phyloP scores from a whole-genome alignment of 1,140 invertebrate genomes.

The Drosophila teissieri region DNA sequence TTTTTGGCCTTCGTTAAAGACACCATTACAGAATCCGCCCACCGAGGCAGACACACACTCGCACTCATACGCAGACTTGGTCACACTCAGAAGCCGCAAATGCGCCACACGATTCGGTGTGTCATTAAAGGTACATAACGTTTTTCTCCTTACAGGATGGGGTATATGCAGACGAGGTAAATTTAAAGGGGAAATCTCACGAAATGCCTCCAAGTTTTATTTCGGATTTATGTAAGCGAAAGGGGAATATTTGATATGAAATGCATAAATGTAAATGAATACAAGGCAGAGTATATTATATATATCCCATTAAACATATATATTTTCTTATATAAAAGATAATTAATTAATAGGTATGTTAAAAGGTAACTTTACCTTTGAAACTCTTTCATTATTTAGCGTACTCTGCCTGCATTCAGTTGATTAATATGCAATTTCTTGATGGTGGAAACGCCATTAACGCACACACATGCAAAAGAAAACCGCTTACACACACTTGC shows the following conservation, averaged over 20 bases:
- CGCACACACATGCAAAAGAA: conserved; percentile 20
- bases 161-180: neutral
- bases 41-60: conserved; percentile 6
- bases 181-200: too few relatives aligned
- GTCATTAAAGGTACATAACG: conserved; percentile 68
- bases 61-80: neutral
- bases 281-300: too few relatives aligned
- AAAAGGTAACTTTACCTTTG: too few relatives aligned
- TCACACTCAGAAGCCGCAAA: conserved; percentile 15
- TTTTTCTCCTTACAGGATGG: neutral
- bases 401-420: conserved; percentile 32
- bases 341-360: neutral
- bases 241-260: too few relatives aligned
- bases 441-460: conserved; percentile 69
- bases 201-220: too few relatives aligned
- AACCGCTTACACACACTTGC: conserved; percentile 47
- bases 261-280: too few relatives aligned
- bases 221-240: too few relatives aligned
- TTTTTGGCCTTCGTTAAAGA: conserved; percentile 33
- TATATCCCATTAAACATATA: too few relatives aligned
- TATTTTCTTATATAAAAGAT: too few relatives aligned
- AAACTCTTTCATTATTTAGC: neutral
- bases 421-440: conserved; percentile 81
- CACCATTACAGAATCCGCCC: conserved; percentile 35
- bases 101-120: conserved; percentile 52